Evolutionary conservation across 1,140 invertebrate genomes (phyloP).

Genomic region (Elymnias hypermnestra): DNA sequence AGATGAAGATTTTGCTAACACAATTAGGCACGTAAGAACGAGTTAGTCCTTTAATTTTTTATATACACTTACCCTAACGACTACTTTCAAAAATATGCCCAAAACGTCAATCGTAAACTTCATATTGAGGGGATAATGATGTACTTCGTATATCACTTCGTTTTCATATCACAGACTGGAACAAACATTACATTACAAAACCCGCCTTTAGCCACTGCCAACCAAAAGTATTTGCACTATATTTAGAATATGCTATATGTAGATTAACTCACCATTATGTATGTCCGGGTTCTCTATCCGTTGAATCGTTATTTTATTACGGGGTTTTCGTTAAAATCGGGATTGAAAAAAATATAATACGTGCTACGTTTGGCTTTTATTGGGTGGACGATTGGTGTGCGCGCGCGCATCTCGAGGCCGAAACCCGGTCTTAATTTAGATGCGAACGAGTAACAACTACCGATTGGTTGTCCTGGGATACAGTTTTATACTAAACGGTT

Average conservation of each 20-base stretch:
- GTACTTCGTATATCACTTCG: conserved; percentile 35
- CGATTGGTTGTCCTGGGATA: conserved; percentile 43
- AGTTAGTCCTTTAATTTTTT: not conserved
- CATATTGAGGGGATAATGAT: conserved; percentile 42
- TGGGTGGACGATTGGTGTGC: conserved; percentile 40
- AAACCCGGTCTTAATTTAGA: conserved; percentile 64
- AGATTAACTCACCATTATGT: conserved; percentile 40
- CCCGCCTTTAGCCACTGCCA: conserved; percentile 18
- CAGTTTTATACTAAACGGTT: conserved; percentile 40
- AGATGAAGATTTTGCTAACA: no score
- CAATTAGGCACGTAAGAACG: no score
- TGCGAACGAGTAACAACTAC: conserved; percentile 43
- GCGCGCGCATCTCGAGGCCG: conserved; percentile 60
- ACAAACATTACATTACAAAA: conserved; percentile 31
- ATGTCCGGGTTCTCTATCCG: conserved; percentile 5
- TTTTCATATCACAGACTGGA: conserved; percentile 57
- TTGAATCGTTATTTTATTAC: conserved; percentile 21
- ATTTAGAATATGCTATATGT: conserved; percentile 3
- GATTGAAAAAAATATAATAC: conserved; percentile 57
- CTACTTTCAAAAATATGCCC: conserved; percentile 72
- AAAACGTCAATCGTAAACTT: conserved; percentile 73
- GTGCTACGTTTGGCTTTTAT: conserved; percentile 61
- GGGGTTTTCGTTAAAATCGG: conserved; percentile 45
- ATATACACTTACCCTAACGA: conserved; percentile 63
- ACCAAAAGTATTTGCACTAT: conserved; percentile 26